Evolutionary conservation across 2,888 invertebrate genomes (phyloP), one percentile per base, ranked within the genome.

Genomic region (Ophion obscuratus): DNA sequence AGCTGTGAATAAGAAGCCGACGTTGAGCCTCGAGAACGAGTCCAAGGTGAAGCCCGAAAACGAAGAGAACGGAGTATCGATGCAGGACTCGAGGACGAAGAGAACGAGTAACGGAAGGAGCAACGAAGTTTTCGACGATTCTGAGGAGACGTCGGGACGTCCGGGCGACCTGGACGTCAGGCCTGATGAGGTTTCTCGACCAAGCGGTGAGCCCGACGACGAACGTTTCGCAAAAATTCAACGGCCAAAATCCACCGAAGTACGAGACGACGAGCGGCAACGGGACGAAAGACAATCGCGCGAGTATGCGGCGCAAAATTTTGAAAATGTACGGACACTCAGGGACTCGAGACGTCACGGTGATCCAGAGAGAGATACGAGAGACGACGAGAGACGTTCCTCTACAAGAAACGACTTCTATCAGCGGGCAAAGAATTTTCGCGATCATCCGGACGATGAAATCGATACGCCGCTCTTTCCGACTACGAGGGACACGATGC

Each of bases 401-500:
- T 71, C 57, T 9, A 62, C 47, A 27, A 86, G 85, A 66, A 87
- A 86, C 62, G 87, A 89, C 20, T 27, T 36, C 31, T 87, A 89
- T 80, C 93, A 92, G 83, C 91, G 91, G 36, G 87, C 83, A 71
- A 92, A 91, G n/a, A 93, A 93, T 67, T 91, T 91, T 70, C 93
- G 92, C 85, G 92, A 92, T 81, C 91, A 92, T 77, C 92, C 94
- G 2, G 85, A 89, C 2, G 94, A 94, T 86, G 93, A 94, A 77
- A 88, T 92, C 62, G 93, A 94, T 81, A 92, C 92, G 5, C 94
- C 94, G 47, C 91, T 91, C 9, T 94, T 94, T 82, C 93, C 94
- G 20, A 89, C 88, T 0, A 91, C 77, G 6, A 88, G 91, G 53
- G 88, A 89, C 68, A 89, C 84, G 24, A 88, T 89, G 68, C 82